Evolutionary conservation across 2,888 invertebrate genomes (phyloP).

Genomic region (Acholoe squamosa): DNA sequence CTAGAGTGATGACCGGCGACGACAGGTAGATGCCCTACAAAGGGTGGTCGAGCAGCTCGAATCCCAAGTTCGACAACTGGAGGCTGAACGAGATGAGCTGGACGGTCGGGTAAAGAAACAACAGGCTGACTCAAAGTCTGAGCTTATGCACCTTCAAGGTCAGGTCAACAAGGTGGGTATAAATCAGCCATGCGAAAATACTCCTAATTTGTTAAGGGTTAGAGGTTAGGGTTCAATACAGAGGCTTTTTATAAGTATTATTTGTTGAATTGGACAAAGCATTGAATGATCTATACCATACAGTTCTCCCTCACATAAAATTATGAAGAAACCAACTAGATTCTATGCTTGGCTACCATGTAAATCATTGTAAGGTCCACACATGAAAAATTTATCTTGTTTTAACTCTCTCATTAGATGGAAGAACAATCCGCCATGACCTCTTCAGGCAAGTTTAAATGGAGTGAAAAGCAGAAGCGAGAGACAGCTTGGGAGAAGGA

Average conservation of each 20-base stretch:
- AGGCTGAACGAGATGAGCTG: conserved; percentile 73
- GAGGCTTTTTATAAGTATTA: too few species aligned
- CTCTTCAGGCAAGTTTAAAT: conserved; percentile 62
- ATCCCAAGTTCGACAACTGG: conserved; percentile 59
- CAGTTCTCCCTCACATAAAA: too few species aligned
- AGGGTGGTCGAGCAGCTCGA: conserved; percentile 52
- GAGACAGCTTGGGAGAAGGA: conserved; percentile 78
- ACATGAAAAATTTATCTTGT: too few species aligned
- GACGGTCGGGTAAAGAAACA: conserved; percentile 76
- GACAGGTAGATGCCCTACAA: conserved; percentile 38
- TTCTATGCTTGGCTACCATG: too few species aligned
- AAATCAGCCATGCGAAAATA: background rate
- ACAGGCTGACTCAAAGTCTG: conserved; percentile 76
- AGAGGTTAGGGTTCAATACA: too few species aligned
- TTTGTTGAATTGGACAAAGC: too few species aligned
- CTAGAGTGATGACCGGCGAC: conserved; percentile 3
- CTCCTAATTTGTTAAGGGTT: too few species aligned
- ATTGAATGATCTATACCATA: too few species aligned
- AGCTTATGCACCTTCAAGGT: conserved; percentile 67
- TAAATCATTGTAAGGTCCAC: too few species aligned
- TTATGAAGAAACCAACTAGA: too few species aligned
- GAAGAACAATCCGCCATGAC: conserved; percentile 75
- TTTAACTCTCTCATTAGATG: conserved; percentile 70
- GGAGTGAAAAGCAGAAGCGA: conserved; percentile 51
- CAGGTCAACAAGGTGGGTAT: conserved; percentile 67